Percentiles rank a stretch among this genome's conserved stretches.
These are phyloP conservation scores for Pyrocephalus nanus DNA, from an alignment of 2,797 vertebrate species.

Conservation along the genomic window DNA sequence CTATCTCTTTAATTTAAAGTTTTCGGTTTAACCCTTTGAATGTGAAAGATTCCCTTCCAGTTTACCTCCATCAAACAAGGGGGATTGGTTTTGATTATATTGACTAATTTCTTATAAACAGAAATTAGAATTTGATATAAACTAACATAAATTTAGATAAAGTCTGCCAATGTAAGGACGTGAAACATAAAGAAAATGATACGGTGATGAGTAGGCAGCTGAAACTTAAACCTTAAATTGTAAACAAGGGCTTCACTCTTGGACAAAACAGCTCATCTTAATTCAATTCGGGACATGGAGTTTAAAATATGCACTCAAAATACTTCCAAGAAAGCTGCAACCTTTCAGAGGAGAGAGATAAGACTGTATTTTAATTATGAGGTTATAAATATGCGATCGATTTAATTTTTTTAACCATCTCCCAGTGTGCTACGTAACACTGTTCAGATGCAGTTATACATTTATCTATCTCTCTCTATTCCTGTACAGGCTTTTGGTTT, in stretches of 20 bases:
- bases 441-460: background rate
- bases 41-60: slow-evolving; percentile 13
- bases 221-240: slow-evolving; percentile 33
- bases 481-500: background rate
- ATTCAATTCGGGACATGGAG: background rate
- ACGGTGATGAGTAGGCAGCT: background rate
- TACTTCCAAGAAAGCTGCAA: slow-evolving; percentile 51
- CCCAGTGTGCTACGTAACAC: background rate
- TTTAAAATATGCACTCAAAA: slow-evolving; percentile 48
- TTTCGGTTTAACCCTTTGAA: slow-evolving; percentile 54
- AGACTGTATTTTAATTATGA: slow-evolving; percentile 53
- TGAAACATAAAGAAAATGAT: background rate
- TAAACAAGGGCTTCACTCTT: background rate
- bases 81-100: background rate
- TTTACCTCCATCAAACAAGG: slow-evolving; percentile 7
- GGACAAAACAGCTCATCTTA: slow-evolving; percentile 21
- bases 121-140: background rate
- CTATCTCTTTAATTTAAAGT: slow-evolving; percentile 29
- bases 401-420: background rate
- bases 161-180: background rate
- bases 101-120: slow-evolving; percentile 5
- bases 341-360: slow-evolving; percentile 43
- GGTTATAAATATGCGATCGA: slow-evolving; percentile 22
- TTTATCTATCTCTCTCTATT: background rate
- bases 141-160: background rate